Percentiles rank a stretch among this genome's conserved stretches.
Conservation (phyloP, 2,888 invertebrate genomes). For the Drosophila kanekoi region DNA sequence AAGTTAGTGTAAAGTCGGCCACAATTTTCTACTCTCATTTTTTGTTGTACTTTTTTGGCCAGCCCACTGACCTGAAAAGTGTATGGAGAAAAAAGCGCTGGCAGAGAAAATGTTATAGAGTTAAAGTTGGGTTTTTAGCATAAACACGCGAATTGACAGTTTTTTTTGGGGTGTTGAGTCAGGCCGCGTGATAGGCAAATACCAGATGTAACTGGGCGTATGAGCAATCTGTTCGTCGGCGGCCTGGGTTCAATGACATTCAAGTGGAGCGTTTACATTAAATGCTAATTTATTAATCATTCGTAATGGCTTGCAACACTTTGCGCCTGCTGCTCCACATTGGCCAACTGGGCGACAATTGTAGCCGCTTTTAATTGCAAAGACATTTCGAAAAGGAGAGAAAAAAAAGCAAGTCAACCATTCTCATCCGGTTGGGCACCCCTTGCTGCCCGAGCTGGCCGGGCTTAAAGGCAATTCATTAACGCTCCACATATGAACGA, state of each 20-base stretch:
- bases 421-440: conserved; percentile 77
- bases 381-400: conserved; percentile 44
- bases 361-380: conserved; percentile 70
- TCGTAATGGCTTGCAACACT: conserved; percentile 66
- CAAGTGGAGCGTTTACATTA: conserved; percentile 59
- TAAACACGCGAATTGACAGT: conserved; percentile 60
- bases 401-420: conserved; percentile 47
- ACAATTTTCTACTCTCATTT: not conserved
- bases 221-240: conserved; percentile 38
- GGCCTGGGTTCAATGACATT: conserved; percentile 57
- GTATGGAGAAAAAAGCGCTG: conserved; percentile 21
- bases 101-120: conserved; percentile 24
- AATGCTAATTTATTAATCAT: conserved; percentile 73
- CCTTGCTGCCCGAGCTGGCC: conserved; percentile 21
- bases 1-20: conserved; percentile 34
- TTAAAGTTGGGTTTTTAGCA: conserved; percentile 55
- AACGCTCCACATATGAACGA: conserved; percentile 67
- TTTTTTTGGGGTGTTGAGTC: conserved; percentile 23
- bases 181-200: conserved; percentile 23
- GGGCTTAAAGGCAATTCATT: conserved; percentile 68
- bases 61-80: conserved; percentile 51
- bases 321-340: conserved; percentile 44
- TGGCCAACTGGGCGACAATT: conserved; percentile 70
- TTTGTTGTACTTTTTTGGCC: conserved; percentile 6
- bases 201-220: conserved; percentile 49